A percentile compares a stretch with the other conserved stretches of the same genome.
These are phyloP conservation scores for Sinella curviseta DNA, from an alignment of 1,140 invertebrate genomes.

Conservation along the genomic window DNA sequence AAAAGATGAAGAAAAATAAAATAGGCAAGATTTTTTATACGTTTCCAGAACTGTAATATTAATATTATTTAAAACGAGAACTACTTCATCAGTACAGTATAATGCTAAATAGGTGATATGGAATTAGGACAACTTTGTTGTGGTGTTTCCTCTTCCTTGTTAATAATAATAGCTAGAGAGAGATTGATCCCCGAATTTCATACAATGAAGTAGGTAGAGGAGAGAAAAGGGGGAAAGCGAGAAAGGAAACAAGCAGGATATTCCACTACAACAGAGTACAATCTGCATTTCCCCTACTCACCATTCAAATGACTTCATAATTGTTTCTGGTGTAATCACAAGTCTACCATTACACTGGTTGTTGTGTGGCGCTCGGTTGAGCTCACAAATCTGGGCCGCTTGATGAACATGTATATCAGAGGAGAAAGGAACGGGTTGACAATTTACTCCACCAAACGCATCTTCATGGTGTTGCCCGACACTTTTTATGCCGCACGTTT, in stretches of 20 bases:
- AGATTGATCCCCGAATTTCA: too few relatives aligned
- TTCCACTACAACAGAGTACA: background rate
- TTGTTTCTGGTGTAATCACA: conserved; percentile 5
- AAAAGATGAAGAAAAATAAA: background rate
- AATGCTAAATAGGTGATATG: too few relatives aligned
- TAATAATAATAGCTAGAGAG: too few relatives aligned
- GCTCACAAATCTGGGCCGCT: background rate
- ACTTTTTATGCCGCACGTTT: background rate
- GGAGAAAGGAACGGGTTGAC: conserved; percentile 2
- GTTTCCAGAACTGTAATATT: too few relatives aligned
- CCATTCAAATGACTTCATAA: conserved; percentile 13
- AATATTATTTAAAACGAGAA: background rate
- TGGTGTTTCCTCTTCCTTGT: too few relatives aligned
- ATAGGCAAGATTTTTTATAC: too few relatives aligned
- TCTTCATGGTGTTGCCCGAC: background rate
- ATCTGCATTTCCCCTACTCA: background rate
- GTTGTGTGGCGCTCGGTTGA: background rate
- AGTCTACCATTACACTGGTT: background rate
- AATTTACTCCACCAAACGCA: background rate
- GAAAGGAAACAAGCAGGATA: background rate
- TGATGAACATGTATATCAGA: background rate
- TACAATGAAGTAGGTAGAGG: background rate
- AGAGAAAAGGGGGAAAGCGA: background rate
- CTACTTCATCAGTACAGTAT: background rate
- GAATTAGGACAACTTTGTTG: background rate